These are phyloP conservation scores for Cepphus grylle DNA, from an alignment of 2,113 vertebrate genomes.

Conservation along the genomic window DNA sequence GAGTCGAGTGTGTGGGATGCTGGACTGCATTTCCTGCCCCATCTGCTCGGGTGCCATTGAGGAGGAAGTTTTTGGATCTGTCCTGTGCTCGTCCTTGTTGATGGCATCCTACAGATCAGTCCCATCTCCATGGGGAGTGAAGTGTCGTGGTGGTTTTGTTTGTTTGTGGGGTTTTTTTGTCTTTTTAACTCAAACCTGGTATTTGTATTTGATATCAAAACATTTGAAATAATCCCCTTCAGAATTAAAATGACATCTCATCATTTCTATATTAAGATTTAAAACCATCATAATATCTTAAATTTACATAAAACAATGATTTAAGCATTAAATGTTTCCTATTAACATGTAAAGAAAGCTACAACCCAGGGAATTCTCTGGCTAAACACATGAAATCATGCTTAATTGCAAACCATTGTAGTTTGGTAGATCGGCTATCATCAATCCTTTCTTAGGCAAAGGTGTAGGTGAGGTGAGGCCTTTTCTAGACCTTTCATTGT, in stretches of 20 bases:
- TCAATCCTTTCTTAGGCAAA: background rate
- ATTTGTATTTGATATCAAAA: background rate
- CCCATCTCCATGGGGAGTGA: background rate
- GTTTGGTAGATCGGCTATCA: background rate
- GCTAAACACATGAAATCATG: background rate
- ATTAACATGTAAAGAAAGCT: background rate
- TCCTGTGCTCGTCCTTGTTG: background rate
- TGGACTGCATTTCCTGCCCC: background rate
- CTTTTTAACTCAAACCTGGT: background rate
- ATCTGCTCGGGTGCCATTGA: background rate
- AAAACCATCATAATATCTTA: background rate
- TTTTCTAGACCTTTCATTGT: background rate
- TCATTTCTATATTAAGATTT: background rate
- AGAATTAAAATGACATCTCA: background rate
- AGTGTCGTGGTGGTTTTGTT: background rate
- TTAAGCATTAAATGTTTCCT: background rate
- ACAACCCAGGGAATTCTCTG: background rate
- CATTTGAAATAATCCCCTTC: background rate
- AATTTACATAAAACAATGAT: background rate
- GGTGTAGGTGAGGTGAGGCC: background rate
- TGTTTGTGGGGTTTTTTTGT: background rate
- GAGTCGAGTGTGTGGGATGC: background rate
- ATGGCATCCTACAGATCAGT: background rate
- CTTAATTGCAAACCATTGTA: background rate
- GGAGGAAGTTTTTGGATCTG: background rate